Percentiles rank a stretch among this genome's conserved stretches.
Evolutionary conservation across 2,113 vertebrate species (phyloP).

Genomic region (Psilopogon haemacephalus): DNA sequence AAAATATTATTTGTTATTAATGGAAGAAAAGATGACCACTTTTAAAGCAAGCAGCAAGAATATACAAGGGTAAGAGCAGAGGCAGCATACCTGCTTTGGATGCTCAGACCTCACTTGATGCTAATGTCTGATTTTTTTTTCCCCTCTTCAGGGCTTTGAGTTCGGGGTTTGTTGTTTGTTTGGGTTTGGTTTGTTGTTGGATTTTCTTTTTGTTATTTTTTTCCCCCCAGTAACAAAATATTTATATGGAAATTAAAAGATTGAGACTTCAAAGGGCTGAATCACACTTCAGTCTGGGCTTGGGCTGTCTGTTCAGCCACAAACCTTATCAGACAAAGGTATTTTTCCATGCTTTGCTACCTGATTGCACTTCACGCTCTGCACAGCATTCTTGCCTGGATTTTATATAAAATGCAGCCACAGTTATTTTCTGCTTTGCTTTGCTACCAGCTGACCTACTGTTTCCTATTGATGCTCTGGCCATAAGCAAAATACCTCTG

Average conservation of each 20-base stretch:
- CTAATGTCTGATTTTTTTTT: background rate
- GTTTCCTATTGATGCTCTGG: background rate
- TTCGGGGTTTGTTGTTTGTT: background rate
- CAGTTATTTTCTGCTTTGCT: background rate
- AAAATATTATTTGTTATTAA: background rate
- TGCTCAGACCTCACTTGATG: background rate
- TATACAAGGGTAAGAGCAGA: background rate
- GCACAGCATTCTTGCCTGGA: background rate
- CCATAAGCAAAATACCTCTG: background rate
- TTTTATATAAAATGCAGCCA: background rate
- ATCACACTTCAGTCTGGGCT: background rate
- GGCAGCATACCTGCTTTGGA: background rate
- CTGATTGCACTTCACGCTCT: background rate
- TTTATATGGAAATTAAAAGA: background rate
- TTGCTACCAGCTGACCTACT: background rate
- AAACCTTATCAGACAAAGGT: background rate
- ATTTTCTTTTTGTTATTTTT: background rate
- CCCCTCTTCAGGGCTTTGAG: background rate
- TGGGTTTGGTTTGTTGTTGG: too few species aligned
- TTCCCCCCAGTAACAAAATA: constrained; percentile 4
- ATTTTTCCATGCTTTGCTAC: background rate
- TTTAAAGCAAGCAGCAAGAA: background rate
- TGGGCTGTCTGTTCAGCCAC: background rate
- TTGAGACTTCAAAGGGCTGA: background rate
- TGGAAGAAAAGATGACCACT: background rate